Evolutionary conservation across 2,888 invertebrate species (phyloP).

Genomic region (Tetrapedia diversipes): DNA sequence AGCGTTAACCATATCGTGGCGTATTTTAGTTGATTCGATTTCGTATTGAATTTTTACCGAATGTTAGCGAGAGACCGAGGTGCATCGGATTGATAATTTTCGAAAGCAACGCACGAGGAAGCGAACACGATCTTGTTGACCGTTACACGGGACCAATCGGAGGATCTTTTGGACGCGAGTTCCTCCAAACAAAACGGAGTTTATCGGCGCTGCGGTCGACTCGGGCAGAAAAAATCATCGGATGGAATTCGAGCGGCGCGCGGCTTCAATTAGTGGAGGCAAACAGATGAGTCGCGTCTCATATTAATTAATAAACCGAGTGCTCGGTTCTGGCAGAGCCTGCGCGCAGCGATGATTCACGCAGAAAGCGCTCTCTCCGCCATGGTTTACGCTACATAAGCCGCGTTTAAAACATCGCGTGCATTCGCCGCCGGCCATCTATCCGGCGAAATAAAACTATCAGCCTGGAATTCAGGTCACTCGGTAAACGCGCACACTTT

Average conservation of each 20-base stretch:
- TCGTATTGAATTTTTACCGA: too few species aligned
- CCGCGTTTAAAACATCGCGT: conserved; percentile 31
- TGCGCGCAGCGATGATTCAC: conserved; percentile 58
- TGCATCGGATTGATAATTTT: too few species aligned
- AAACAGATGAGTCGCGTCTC: conserved; percentile 54
- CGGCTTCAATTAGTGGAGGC: conserved; percentile 58
- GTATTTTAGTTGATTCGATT: too few species aligned
- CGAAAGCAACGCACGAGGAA: not conserved
- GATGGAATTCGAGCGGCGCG: conserved; percentile 57
- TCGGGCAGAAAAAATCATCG: conserved; percentile 18
- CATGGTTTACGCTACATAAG: conserved; percentile 16
- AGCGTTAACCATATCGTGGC: too few species aligned
- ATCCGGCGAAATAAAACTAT: conserved; percentile 30
- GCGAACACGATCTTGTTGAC: not conserved
- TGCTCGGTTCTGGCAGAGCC: conserved; percentile 9
- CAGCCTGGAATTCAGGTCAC: conserved; percentile 39
- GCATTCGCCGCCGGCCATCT: not conserved
- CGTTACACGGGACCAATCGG: not conserved
- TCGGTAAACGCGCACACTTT: conserved; percentile 14
- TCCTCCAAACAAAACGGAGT: not conserved
- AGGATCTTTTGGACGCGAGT: not conserved
- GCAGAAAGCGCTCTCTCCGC: conserved; percentile 31
- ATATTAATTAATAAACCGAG: conserved; percentile 66
- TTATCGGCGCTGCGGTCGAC: not conserved
- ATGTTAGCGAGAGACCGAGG: too few species aligned